phyloP scores from a whole-genome alignment of 2,113 vertebrate genomes.

The Brachirus orientalis region DNA sequence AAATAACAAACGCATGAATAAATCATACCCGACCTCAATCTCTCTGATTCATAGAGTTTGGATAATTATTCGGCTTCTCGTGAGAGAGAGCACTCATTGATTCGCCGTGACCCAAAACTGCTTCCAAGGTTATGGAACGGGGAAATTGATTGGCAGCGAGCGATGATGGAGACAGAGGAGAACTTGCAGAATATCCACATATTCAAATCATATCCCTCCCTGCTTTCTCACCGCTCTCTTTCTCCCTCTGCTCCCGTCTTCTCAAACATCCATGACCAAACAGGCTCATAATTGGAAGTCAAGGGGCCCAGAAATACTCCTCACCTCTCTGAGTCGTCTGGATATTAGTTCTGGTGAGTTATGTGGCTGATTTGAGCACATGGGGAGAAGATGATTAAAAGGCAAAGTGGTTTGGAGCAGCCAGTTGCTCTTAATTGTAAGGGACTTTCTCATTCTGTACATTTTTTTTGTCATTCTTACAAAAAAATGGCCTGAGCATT shows the following conservation, averaged over 20 bases:
- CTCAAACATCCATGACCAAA: constrained; percentile 69
- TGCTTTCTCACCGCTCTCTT: background rate
- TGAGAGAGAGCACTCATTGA: constrained; percentile 52
- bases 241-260: constrained; percentile 12
- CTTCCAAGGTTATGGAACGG: constrained; percentile 63
- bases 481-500: too few species aligned
- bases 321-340: constrained; percentile 41
- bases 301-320: constrained; percentile 55
- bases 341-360: constrained; percentile 70
- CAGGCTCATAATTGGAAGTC: constrained; percentile 75
- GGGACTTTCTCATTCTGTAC: constrained; percentile 16
- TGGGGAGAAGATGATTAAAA: constrained; percentile 46
- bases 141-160: constrained; percentile 54
- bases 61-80: constrained; percentile 66
- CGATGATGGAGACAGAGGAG: constrained; percentile 35
- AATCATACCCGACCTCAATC: constrained; percentile 49
- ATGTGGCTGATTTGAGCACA: constrained; percentile 51
- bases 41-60: constrained; percentile 52
- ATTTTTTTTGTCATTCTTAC: background rate
- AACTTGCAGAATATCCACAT: constrained; percentile 11
- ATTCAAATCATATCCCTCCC: background rate
- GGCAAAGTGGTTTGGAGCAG: constrained; percentile 56
- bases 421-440: constrained; percentile 14
- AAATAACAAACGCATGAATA: constrained; percentile 71
- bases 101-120: constrained; percentile 61